Base-by-base conservation (phyloP, 2,888 invertebrate species). In the Latheticus oryzae region DNA sequence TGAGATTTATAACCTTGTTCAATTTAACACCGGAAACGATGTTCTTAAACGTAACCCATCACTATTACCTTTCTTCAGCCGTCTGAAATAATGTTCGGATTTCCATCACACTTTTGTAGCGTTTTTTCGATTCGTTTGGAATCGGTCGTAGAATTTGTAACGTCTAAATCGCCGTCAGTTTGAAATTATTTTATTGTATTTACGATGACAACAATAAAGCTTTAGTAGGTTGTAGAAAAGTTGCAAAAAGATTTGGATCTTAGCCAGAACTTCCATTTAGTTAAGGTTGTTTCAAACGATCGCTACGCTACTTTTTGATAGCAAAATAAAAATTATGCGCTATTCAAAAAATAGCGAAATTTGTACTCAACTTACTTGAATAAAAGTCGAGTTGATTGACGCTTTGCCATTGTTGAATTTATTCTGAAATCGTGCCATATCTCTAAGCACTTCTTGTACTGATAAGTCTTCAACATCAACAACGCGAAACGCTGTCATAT, bases 401-500 rank as follows among this genome's bases (percentile, higher is more conserved):
- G 66, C 45, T 12, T 52, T 40, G 5, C 65, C 40, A 16, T 67
- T 67, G 16, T n/a, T n/a, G n/a, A 69, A 63, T 35, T 65, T 71
- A 3, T 83, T 80, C 67, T 87, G 84, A 73, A 86, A 89, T 58
- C 81, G 81, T 61, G 87, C 85, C 86, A 90, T 89, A 68, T 88
- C 88, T 66, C 86, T 83, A n/a, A 90, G 76, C 52, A 87, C 82
- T 65, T 86, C 85, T 62, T 84, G 82, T 2, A 88, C 85, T n/a
- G 81, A 81, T 5, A 85, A 79, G 76, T 89, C 86, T 52, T 84
- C 85, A 12, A 84, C 82, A 73, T 90, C 88, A 40, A 90, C 88
- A 63, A 92, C 82, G 63, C 91, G 83, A 74, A 88, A 89, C 55
- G 88, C 87, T 53, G 89, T 89, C 78, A 90, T 86, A 76, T 89